Evolutionary conservation across 2,888 invertebrate genomes (phyloP), one percentile per base, ranked within the genome.

Genomic region (Brenthis daphne): DNA sequence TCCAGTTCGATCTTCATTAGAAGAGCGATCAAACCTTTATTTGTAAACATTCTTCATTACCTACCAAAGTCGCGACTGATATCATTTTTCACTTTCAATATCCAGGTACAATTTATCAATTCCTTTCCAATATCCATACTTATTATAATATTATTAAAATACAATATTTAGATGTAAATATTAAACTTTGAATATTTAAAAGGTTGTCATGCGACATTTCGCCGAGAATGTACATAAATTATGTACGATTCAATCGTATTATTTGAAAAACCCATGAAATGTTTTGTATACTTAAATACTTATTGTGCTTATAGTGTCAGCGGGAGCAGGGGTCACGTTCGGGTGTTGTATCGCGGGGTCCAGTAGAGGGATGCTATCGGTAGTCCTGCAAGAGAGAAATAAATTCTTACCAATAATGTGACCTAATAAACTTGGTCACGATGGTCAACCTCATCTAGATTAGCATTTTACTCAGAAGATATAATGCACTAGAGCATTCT

Each of bases 221-320:
- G 20, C 51, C 57, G 37, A 50, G 48, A 60, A 57, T 51, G 14
- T 16, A 67, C n/a, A 37, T 48, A 64, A 20, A 58, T 43, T 43
- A 24, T 24, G 29, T 16, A 37, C 14, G 14, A 48, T 24, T 2
- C 60, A 29, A 20, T n/a, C 60, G 48, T 29, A 50, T 57, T 60
- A 43, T 13, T 65, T 14, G 61, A 33, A 50, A 57, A 57, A 55
- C 48, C 48, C 48, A 14, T 20, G 12, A 55, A 29, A 5, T 33
- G 56, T 54, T 53, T 53, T 20, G 6, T 63, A n/a, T 51, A 37
- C 78, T 87, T 88, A 93, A 77, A 92, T 93, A 71, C 92, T 93
- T 71, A 93, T 93, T 1, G 93, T 93, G 80, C 93, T 93, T 69
- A 93, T 93, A 0, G 92, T 89, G 71, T 92, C 92, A 0, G 87